Evolutionary conservation across 92 coral and sea anemone genomes (phyloP), one percentile per base, ranked within the genome.

Genomic region (Heteractis magnifica): DNA sequence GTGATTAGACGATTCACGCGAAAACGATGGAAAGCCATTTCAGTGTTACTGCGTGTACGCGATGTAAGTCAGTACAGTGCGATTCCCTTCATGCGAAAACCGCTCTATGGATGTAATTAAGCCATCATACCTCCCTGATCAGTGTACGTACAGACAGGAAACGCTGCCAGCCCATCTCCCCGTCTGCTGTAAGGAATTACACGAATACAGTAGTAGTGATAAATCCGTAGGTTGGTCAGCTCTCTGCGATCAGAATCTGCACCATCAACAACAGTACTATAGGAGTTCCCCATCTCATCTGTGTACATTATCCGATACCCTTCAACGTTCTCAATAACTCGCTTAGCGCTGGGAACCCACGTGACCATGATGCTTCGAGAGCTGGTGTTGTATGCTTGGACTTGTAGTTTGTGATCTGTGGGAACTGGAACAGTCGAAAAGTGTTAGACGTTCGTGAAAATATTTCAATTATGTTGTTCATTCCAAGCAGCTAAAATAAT

Each of bases 81-180:
- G 44, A 34, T 34, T 34, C 44, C 44, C 44, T 34, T 34, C 44
- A 34, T 34, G 44, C 44, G 44, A 34, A 34, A 34, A 34, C 44
- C 44, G 3, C 44, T 34, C 44, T 34, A 34, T 34, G 44, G 44
- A 34, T 34, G 44, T 1, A 34, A 34, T 55, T 55, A 70, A n/a
- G 60, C 10, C 10, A 7, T 15, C 87, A 34, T 73, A 86, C 92
- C 89, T 77, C 64, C 87, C 53, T 71, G 52, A 75, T 77, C 76
- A 8, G 92, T 89, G 52, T 82, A 82, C 60, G 81, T 73, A 55
- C 92, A 89, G 11, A 86, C 87, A 56, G 83, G 77, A 21, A 12
- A 58, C 5, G 92, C 21, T 15, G 92, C 90, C 55, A 89, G 41
- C 11, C 92, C 92, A 23, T 73, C 90, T 48, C 92, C 92, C 44